Evolutionary conservation across 1,140 invertebrate species (phyloP).

Genomic region (Harpegnathos saltator): DNA sequence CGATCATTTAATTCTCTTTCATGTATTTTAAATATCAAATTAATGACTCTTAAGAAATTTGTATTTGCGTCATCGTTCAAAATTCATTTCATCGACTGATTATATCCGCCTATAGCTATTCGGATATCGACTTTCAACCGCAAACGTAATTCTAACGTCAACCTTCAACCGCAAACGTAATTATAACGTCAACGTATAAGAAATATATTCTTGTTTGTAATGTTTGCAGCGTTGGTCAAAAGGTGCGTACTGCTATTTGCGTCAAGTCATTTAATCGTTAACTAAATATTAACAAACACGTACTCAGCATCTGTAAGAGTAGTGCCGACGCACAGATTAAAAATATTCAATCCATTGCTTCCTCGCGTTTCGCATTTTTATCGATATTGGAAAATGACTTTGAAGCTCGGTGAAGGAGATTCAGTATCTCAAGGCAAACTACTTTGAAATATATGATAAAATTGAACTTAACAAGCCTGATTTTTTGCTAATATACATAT

Average conservation of each 20-base stretch:
- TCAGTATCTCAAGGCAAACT: slow-evolving; percentile 36
- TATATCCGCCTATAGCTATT: not conserved
- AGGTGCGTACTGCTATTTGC: too few species aligned
- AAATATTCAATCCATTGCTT: not conserved
- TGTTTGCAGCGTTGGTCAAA: too few species aligned
- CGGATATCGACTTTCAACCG: not conserved
- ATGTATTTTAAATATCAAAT: too few species aligned
- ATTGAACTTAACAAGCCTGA: not conserved
- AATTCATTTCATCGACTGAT: not conserved
- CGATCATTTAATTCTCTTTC: too few species aligned
- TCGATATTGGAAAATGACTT: not conserved
- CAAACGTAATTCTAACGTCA: not conserved
- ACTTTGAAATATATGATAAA: not conserved
- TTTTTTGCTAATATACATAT: not conserved
- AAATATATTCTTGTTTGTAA: not conserved
- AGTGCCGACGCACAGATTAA: too few species aligned
- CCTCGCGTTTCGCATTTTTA: not conserved
- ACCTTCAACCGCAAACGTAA: not conserved
- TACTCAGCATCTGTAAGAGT: too few species aligned
- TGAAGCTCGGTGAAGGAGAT: not conserved
- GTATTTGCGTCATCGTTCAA: not conserved
- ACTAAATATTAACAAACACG: too few species aligned
- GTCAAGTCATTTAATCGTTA: too few species aligned
- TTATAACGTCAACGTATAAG: not conserved
- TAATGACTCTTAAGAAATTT: not conserved